Evolutionary conservation across 2,797 vertebrate species (phyloP).

Genomic region (Thaleichthys pacificus): DNA sequence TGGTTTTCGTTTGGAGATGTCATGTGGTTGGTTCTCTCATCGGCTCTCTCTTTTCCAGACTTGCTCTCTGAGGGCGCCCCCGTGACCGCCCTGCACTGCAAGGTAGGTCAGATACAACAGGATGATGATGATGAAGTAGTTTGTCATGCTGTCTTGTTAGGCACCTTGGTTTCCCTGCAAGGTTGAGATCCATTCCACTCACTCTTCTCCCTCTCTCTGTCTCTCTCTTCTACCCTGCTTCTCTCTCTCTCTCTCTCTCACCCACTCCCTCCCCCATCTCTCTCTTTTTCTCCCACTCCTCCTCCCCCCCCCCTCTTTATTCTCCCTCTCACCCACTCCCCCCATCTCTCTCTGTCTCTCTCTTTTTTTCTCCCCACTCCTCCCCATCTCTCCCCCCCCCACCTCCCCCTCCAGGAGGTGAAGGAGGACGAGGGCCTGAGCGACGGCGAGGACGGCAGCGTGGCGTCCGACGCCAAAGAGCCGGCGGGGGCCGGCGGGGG

Average conservation of each 20-base stretch:
- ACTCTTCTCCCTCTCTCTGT: too few relatives aligned
- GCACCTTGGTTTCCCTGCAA: not conserved
- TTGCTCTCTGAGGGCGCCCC: constrained; percentile 61
- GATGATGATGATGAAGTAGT: constrained; percentile 5
- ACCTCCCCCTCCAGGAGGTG: constrained; percentile 71
- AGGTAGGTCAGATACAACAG: constrained; percentile 71
- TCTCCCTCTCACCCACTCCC: too few relatives aligned
- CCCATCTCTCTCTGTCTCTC: not conserved
- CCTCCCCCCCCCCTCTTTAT: too few relatives aligned
- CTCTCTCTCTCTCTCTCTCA: too few relatives aligned
- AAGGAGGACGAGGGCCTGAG: constrained; percentile 82
- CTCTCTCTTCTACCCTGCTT: too few relatives aligned
- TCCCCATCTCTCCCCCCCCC: constrained; percentile 52
- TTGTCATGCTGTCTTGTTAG: constrained; percentile 16
- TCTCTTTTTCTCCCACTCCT: not conserved
- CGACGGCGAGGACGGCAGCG: constrained; percentile 77
- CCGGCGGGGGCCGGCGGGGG: constrained; percentile 74
- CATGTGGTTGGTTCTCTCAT: not conserved
- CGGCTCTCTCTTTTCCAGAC: constrained; percentile 55
- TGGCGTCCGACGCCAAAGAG: constrained; percentile 68
- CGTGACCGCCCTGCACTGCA: constrained; percentile 58
- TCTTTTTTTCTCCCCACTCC: constrained; percentile 30
- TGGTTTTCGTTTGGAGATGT: too few relatives aligned
- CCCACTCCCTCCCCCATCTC: constrained; percentile 13
- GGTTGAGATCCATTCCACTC: not conserved